phyloP scores from a whole-genome alignment of 2,888 invertebrate genomes.

The Timandra comae region DNA sequence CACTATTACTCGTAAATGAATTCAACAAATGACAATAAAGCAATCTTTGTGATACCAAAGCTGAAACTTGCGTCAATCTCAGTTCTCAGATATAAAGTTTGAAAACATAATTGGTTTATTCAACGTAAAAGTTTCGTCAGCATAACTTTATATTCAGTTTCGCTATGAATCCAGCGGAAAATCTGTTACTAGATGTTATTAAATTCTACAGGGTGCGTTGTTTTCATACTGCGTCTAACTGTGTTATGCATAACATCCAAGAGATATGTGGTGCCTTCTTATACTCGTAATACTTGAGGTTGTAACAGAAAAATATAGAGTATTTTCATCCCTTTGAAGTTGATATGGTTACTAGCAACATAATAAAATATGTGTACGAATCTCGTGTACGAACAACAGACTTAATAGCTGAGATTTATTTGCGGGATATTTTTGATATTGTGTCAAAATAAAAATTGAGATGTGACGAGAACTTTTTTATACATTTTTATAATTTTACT shows the following conservation, averaged over 20 bases:
- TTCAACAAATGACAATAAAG: too few species aligned
- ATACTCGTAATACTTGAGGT: not conserved
- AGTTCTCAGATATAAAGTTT: not conserved
- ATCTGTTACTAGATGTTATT: slow-evolving; percentile 27
- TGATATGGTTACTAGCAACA: too few species aligned
- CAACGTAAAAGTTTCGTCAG: slow-evolving; percentile 13
- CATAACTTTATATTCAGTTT: slow-evolving; percentile 14
- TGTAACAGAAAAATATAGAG: too few species aligned
- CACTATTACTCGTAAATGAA: too few species aligned
- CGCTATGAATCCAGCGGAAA: slow-evolving; percentile 11
- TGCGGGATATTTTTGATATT: too few species aligned
- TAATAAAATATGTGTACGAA: too few species aligned
- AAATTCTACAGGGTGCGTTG: slow-evolving; percentile 36
- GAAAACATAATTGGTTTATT: slow-evolving; percentile 7
- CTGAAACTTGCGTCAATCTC: not conserved
- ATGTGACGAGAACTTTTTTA: too few species aligned
- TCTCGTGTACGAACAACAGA: too few species aligned
- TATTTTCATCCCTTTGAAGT: slow-evolving; percentile 6
- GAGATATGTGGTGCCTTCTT: not conserved
- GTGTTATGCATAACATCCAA: slow-evolving; percentile 8
- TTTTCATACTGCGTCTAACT: slow-evolving; percentile 26
- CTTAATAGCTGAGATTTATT: too few species aligned
- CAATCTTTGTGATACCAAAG: slow-evolving; percentile 2
- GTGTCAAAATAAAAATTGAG: too few species aligned
- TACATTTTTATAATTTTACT: too few species aligned